These are phyloP conservation scores for Lanistes nyassanus DNA, from an alignment of 1,140 invertebrate genomes.

Conservation along the genomic window DNA sequence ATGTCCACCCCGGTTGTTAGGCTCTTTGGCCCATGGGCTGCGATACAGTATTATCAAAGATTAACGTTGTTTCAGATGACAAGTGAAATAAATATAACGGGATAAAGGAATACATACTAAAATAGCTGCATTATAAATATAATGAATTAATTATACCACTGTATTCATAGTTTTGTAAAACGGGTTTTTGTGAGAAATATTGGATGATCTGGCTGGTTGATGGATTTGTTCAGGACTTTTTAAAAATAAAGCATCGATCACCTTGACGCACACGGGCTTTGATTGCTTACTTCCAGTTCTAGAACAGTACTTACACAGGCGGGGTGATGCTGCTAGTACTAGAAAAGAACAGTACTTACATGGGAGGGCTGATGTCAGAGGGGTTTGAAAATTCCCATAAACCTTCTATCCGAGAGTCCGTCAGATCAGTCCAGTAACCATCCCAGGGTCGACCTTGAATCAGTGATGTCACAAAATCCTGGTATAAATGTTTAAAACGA, in stretches of 20 bases:
- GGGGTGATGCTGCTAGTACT: too few relatives aligned
- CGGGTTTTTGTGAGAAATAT: not conserved
- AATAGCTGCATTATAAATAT: too few relatives aligned
- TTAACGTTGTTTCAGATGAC: not conserved
- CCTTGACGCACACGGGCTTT: too few relatives aligned
- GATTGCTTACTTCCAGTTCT: not conserved
- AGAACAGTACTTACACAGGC: not conserved
- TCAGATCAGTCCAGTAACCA: slow-evolving; percentile 10
- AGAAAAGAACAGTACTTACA: slow-evolving; percentile 3
- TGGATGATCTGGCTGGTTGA: not conserved
- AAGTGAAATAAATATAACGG: too few relatives aligned
- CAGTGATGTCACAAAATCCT: slow-evolving; percentile 11
- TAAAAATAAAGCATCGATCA: too few relatives aligned
- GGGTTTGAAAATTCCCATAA: not conserved
- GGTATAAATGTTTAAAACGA: not conserved
- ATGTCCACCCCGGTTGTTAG: slow-evolving; percentile 38
- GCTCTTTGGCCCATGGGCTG: slow-evolving; percentile 44
- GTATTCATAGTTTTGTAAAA: too few relatives aligned
- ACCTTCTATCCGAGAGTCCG: slow-evolving; percentile 4
- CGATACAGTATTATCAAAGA: not conserved
- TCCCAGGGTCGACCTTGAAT: not conserved
- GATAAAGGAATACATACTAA: too few relatives aligned
- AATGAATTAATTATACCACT: too few relatives aligned
- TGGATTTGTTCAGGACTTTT: not conserved
- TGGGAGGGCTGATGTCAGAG: not conserved